phyloP scores from a whole-genome alignment of 1,140 invertebrate genomes.

The Cepaea nemoralis region DNA sequence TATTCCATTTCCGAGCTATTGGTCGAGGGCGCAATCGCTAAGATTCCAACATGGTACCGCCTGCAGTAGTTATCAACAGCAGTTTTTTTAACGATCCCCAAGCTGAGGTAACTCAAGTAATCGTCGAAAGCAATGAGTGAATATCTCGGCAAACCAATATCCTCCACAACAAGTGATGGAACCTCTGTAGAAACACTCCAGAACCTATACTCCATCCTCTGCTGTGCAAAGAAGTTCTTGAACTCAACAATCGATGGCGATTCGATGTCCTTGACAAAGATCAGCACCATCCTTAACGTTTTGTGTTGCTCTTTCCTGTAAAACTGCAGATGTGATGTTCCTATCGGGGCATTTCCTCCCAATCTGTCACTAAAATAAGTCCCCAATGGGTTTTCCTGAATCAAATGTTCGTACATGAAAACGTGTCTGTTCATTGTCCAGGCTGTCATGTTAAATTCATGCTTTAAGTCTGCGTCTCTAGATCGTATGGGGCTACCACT shows the following conservation, averaged over 20 bases:
- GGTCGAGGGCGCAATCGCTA: constrained; percentile 90
- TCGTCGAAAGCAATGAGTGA: constrained; percentile 96
- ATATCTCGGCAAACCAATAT: constrained; percentile 93
- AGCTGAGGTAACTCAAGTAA: constrained; percentile 91
- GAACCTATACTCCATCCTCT: constrained; percentile 26
- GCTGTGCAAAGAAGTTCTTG: constrained; percentile 7
- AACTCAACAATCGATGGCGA: neutral
- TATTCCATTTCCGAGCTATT: constrained; percentile 83
- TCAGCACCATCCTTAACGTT: constrained; percentile 13
- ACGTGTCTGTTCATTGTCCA: neutral
- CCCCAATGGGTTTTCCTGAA: constrained; percentile 1
- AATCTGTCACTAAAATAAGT: constrained; percentile 20
- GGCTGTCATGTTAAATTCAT: neutral
- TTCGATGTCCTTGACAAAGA: constrained; percentile 4
- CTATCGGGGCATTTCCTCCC: neutral
- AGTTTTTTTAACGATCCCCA: constrained; percentile 97
- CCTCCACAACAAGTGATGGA: constrained; percentile 79
- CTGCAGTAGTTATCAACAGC: constrained; percentile 95
- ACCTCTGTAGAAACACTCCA: neutral
- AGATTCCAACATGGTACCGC: constrained; percentile 93
- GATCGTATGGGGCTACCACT: neutral
- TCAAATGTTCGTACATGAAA: neutral
- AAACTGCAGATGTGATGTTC: neutral
- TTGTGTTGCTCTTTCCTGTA: neutral
- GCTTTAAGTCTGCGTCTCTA: too few species aligned